A percentile compares a stretch with the other conserved stretches of the same genome.
These are phyloP conservation scores for Ivindomyrus marchei DNA, from an alignment of 2,113 vertebrate genomes.

Conservation along the genomic window DNA sequence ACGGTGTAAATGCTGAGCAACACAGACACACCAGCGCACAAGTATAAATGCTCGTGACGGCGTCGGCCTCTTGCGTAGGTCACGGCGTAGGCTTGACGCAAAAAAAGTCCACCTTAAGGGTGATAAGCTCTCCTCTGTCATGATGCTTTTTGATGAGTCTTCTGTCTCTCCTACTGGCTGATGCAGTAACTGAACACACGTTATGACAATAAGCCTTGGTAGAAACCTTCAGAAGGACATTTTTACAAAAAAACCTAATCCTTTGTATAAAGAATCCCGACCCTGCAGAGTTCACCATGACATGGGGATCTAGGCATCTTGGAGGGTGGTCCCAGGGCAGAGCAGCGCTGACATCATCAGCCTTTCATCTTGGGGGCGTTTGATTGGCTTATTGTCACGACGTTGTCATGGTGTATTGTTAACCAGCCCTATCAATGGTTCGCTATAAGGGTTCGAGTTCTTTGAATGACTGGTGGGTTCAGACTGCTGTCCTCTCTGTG, in stretches of 20 bases:
- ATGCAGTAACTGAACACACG: neutral
- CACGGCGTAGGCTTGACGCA: neutral
- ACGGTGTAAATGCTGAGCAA: neutral
- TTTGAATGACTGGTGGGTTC: neutral
- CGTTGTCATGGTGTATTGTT: slow-evolving; percentile 20
- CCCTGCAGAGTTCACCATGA: slow-evolving; percentile 2
- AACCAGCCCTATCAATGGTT: neutral
- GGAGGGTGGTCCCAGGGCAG: slow-evolving; percentile 5
- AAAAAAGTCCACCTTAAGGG: neutral
- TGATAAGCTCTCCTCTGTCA: neutral
- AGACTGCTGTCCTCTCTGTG: neutral
- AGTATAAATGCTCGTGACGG: too few species aligned
- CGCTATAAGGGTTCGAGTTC: slow-evolving; percentile 7
- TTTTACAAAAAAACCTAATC: neutral
- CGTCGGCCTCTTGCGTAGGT: neutral
- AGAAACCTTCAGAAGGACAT: neutral
- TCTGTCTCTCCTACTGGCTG: neutral
- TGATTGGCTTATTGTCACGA: slow-evolving; percentile 20
- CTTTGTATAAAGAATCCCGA: neutral
- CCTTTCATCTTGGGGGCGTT: slow-evolving; percentile 18
- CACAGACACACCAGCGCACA: neutral
- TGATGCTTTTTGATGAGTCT: neutral
- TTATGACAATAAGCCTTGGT: neutral
- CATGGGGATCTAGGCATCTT: neutral
- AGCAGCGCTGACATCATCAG: slow-evolving; percentile 5